Base-by-base conservation (phyloP, 2,113 vertebrate species). In the Mesoclemmys tuberculata region DNA sequence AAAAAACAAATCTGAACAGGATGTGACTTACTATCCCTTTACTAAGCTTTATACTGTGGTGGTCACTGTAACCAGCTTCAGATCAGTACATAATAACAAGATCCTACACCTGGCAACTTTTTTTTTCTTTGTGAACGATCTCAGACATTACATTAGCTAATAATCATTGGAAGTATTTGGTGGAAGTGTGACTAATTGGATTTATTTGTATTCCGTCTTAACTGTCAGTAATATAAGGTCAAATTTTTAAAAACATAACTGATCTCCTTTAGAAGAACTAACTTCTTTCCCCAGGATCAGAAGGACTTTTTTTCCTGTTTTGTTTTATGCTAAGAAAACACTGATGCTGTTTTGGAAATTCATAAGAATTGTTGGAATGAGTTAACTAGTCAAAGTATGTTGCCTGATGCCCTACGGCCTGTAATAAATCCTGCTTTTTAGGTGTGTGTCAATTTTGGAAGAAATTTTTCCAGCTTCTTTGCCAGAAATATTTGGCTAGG, bases 291-390 rank as follows among this genome's bases (percentile, higher is more conserved):
- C 89, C 26, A 16, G 88, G 2, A 84, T 35, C 7, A 64, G 7
- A 54, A 81, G 4, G 12, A 13, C 48, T 78, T 56, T 27, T 81
- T 86, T 55, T 93, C 83, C 54, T 87, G 86, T 87, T 96, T 90
- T 84, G 4, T 83, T 95, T 92, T 5, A 92, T 16, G 5, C 38
- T 52, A 49, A 87, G 41, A 96, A 95, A 82, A 87, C 54, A 84
- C 64, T 38, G 3, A 14, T 96, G 87, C 87, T 46, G 84, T 90
- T 55, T 88, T 89, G 84, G 12, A 27, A 52, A 93, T 94, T 93
- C 51, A 78, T 52, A 93, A 87, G 54, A 94, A 88, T 52, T 27
- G 8, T 49, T 93, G 93, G 91, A 96, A 94, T 93, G 80, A 52
- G 80, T 88, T 79, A 87, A 81, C 52, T 93, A 86, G 87, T 93